These are phyloP conservation scores for Acipenser oxyrinchus DNA, from an alignment of 2,797 vertebrate species.

Conservation along the genomic window DNA sequence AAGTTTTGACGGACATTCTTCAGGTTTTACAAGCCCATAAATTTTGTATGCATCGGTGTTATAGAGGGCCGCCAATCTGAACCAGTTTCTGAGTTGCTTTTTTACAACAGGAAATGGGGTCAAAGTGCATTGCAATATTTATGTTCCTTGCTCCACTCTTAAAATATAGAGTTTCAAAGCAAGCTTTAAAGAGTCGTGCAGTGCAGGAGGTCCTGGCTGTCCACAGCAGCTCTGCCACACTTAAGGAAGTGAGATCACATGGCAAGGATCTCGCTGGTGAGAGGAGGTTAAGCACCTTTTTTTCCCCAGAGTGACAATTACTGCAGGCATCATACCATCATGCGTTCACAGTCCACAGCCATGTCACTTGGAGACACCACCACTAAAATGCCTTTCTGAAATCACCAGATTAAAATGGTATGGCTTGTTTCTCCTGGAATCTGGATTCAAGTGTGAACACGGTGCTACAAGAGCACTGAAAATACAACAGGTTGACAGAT, in stretches of 20 bases:
- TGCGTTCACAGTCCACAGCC: too few relatives aligned
- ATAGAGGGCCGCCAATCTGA: constrained; percentile 5
- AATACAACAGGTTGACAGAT: constrained; percentile 43
- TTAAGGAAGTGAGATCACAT: constrained; percentile 3
- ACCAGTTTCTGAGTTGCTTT: constrained; percentile 34
- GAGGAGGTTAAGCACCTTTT: background rate
- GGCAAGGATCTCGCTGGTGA: background rate
- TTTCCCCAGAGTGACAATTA: background rate
- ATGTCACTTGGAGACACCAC: too few relatives aligned
- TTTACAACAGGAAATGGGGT: constrained; percentile 55
- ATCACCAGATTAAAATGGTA: constrained; percentile 8
- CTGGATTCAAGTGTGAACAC: constrained; percentile 13
- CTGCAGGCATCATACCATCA: too few relatives aligned
- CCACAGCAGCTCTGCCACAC: constrained; percentile 17
- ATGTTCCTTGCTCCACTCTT: constrained; percentile 50
- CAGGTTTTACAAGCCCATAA: constrained; percentile 3
- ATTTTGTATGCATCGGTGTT: background rate
- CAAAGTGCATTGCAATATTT: constrained; percentile 63
- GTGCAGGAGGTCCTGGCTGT: constrained; percentile 23
- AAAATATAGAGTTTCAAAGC: constrained; percentile 58
- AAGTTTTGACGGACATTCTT: background rate
- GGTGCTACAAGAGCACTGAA: constrained; percentile 39
- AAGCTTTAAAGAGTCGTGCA: constrained; percentile 25
- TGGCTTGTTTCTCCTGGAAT: constrained; percentile 15
- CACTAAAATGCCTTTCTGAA: constrained; percentile 6